Conservation (phyloP, 2,113 vertebrate species). For the Microcebus lehilahytsara region DNA sequence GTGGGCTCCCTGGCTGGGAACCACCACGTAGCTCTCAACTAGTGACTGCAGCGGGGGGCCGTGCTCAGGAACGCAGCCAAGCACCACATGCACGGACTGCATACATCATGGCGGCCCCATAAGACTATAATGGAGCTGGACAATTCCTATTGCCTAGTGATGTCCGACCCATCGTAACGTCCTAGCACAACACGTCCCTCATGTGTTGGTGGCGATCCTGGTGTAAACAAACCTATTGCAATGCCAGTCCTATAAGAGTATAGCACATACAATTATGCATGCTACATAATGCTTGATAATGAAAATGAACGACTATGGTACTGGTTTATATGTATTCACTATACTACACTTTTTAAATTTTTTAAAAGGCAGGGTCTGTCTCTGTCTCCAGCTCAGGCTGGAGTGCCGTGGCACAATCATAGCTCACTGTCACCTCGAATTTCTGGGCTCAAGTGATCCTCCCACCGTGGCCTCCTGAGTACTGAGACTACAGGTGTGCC, state of each 20-base stretch:
- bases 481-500: no score
- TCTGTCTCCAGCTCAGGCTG: no score
- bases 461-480: no score
- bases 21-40: background rate
- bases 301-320: background rate
- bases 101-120: rapidly evolving
- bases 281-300: background rate
- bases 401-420: no score
- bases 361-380: no score
- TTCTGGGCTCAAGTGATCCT: no score
- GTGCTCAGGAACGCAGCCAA: no score
- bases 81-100: no score
- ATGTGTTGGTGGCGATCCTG: background rate
- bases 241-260: background rate
- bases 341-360: background rate
- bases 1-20: rapidly evolving
- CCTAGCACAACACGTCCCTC: background rate
- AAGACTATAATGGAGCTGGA: background rate
- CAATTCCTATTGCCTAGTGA: background rate
- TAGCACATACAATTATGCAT: background rate
- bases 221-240: background rate
- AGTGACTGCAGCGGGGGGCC: rapidly evolving
- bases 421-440: no score
- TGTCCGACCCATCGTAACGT: background rate
- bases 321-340: background rate